These are phyloP conservation scores for Ellobius talpinus DNA, from an alignment of 2,113 vertebrate genomes.

Conservation along the genomic window DNA sequence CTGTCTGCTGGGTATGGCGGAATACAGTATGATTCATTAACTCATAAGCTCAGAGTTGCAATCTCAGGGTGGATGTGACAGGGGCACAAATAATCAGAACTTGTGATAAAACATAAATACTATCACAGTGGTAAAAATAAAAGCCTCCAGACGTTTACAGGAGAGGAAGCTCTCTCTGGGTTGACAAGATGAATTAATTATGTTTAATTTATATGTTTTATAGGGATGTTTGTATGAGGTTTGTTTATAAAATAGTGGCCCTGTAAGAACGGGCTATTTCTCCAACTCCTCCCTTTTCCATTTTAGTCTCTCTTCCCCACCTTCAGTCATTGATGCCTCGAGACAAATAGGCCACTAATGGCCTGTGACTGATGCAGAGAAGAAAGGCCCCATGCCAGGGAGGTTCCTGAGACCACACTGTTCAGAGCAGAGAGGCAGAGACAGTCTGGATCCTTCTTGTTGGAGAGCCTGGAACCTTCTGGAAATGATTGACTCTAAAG, in stretches of 20 bases:
- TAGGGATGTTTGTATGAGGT: neutral
- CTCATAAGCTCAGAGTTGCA: conserved; percentile 40
- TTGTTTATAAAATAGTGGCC: conserved; percentile 40
- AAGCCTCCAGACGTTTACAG: conserved; percentile 66
- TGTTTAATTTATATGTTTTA: conserved; percentile 65
- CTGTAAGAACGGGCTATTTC: neutral
- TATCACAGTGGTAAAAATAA: conserved; percentile 58
- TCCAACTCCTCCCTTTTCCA: neutral
- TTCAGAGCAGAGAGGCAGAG: neutral
- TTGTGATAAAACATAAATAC: conserved; percentile 23
- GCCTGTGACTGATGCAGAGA: neutral
- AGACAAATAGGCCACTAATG: neutral
- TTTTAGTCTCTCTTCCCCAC: neutral
- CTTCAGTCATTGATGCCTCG: neutral
- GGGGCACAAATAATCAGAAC: conserved; percentile 59
- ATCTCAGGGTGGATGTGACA: conserved; percentile 56
- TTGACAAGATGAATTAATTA: conserved; percentile 67
- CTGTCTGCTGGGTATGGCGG: neutral
- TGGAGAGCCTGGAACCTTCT: conserved; percentile 14
- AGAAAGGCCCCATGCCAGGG: neutral
- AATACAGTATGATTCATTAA: conserved; percentile 50
- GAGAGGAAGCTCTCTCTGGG: conserved; percentile 63
- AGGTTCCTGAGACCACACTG: neutral
- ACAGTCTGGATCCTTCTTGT: neutral
- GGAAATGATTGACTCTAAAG: neutral